Base-by-base conservation (phyloP, 1,140 invertebrate genomes). In the Hycleus cichorii region DNA sequence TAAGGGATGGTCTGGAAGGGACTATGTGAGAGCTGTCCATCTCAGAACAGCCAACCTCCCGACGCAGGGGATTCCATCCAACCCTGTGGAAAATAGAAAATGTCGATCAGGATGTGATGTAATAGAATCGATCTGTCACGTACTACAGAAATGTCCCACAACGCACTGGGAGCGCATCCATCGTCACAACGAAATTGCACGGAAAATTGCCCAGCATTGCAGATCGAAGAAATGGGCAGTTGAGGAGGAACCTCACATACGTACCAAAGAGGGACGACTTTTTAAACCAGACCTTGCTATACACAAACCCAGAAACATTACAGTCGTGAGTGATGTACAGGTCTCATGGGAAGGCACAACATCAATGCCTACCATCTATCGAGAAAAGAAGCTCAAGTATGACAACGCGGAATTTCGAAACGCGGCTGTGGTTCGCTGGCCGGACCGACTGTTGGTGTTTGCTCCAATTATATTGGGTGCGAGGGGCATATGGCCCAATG, bases 11-110 rank as follows among this genome's bases (percentile, higher is more conserved):
- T 47, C 54, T 9, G 60, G 49, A 4, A 24, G 57, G 3, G 63
- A 64, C 25, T 62, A 47, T 38, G 55, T 60, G 8, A 48, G 50
- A 32, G 62, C 59, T 2, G 45, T 63, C 1, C 64, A 65, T 39
- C 58, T 63, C 0, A 45, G 64, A 2, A 63, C 58, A 4, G 48
- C 39, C 0, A 59, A 60, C 12, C 52, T 65, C 2, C 58, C 64
- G 6, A 65, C 64, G 4, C 25, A n/a, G 11, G 12, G 12, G 12
- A 12, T 12, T 12, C 12, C 12, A 12, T 12, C 12, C 12, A 12
- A 12, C 12, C 12, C 12, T 12, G 12, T 12, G 12, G 12, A 12
- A 12, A 12, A 12, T 12, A 12, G 12, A 12, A 12, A 12, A 12
- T 12, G 12, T 12, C 12, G 12, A 12, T 12, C 12, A 12, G 47